These are phyloP conservation scores for Antedon mediterranea DNA, from an alignment of 53 echinoderm and acorn worm species.

Conservation along the genomic window DNA sequence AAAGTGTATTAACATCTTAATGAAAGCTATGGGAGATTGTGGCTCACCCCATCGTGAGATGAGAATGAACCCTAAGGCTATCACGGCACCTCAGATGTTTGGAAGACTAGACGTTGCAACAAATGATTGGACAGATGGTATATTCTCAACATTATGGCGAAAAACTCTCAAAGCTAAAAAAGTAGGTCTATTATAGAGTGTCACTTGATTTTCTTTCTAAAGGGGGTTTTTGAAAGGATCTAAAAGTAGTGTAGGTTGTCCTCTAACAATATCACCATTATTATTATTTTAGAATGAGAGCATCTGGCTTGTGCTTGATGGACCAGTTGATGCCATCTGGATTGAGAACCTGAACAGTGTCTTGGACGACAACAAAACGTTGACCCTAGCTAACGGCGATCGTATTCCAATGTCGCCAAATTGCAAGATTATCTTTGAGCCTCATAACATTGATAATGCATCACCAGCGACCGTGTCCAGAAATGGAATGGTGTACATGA, in stretches of 20 bases:
- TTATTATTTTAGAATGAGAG: slow-evolving; percentile 55
- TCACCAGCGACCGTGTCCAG: slow-evolving; percentile 94
- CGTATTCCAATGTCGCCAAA: slow-evolving; percentile 95
- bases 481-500: slow-evolving; percentile 99
- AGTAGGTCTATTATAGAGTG: slow-evolving; percentile 22
- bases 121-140: slow-evolving; percentile 98
- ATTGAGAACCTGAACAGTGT: slow-evolving; percentile 98
- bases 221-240: too few relatives aligned
- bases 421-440: slow-evolving; percentile 93
- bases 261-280: neutral
- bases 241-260: too few relatives aligned
- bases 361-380: slow-evolving; percentile 93
- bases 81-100: slow-evolving; percentile 99
- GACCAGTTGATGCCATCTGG: slow-evolving; percentile 97
- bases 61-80: slow-evolving; percentile 98
- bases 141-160: slow-evolving; percentile 97
- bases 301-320: slow-evolving; percentile 96
- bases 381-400: slow-evolving; percentile 94
- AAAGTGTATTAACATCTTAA: slow-evolving; percentile 68
- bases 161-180: slow-evolving; percentile 97
- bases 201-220: too few relatives aligned
- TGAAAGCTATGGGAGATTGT: slow-evolving; percentile 91
- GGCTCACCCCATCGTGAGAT: slow-evolving; percentile 83
- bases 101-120: slow-evolving; percentile 95
- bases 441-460: slow-evolving; percentile 97